Percentiles rank a stretch among this genome's conserved stretches.
These are phyloP conservation scores for Alloscopus bannaensis DNA, from an alignment of 2,888 invertebrate genomes.

Conservation along the genomic window DNA sequence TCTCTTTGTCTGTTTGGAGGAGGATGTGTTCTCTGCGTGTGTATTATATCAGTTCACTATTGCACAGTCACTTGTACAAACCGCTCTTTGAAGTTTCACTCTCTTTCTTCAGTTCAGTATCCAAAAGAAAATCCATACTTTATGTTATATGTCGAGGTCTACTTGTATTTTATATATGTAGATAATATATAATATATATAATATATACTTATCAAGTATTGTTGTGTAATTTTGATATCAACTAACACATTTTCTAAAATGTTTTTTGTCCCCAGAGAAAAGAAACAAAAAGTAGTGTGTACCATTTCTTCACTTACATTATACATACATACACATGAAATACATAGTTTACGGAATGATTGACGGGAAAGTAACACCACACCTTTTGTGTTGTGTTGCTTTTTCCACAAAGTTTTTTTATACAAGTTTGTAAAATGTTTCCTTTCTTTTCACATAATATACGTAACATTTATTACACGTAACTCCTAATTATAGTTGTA, in stretches of 20 bases:
- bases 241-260: constrained; percentile 4
- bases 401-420: too few species aligned
- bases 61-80: constrained; percentile 55
- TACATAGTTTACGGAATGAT: constrained; percentile 55
- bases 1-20: constrained; percentile 3
- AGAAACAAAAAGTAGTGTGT: constrained; percentile 24
- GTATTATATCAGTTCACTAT: constrained; percentile 47
- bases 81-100: neutral
- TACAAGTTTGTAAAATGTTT: too few species aligned
- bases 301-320: constrained; percentile 35
- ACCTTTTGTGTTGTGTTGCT: neutral
- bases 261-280: constrained; percentile 11
- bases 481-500: neutral
- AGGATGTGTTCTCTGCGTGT: too few species aligned
- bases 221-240: constrained; percentile 13
- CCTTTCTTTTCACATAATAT: too few species aligned
- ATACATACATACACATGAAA: constrained; percentile 52
- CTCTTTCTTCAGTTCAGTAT: constrained; percentile 3
- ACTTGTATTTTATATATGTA: too few species aligned
- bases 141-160: too few species aligned
- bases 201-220: constrained; percentile 15
- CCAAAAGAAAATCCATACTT: constrained; percentile 13
- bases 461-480: too few species aligned
- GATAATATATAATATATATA: constrained; percentile 6
- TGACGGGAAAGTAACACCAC: constrained; percentile 31